A percentile compares a stretch with the other conserved stretches of the same genome.
phyloP scores from a whole-genome alignment of 2,888 invertebrate genomes.

The Beris chalybata region DNA sequence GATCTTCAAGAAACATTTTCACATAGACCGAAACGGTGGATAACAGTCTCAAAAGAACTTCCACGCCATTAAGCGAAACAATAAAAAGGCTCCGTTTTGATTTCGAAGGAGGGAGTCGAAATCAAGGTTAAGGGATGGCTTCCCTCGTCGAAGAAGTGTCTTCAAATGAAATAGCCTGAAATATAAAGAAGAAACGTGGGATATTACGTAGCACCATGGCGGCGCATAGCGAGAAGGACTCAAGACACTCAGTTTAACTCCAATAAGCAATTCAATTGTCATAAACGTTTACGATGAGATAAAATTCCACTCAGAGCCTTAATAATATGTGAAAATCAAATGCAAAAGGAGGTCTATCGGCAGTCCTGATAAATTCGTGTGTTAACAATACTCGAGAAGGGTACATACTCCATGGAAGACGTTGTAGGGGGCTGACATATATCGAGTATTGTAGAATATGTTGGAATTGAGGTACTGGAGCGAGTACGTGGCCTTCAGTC shows the following conservation, averaged over 20 bases:
- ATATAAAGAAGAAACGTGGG: neutral
- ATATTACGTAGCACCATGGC: neutral
- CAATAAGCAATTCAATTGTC: constrained; percentile 16
- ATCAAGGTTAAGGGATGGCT: constrained; percentile 16
- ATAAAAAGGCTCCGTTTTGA: constrained; percentile 24
- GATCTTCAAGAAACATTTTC: constrained; percentile 18
- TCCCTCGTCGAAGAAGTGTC: constrained; percentile 2
- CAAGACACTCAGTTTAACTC: constrained; percentile 9
- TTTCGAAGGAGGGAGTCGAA: constrained; percentile 12
- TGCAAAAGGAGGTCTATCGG: neutral
- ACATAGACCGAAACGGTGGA: constrained; percentile 25
- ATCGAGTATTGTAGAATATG: too few species aligned
- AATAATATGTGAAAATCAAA: constrained; percentile 19
- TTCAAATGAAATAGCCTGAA: constrained; percentile 2
- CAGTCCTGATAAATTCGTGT: too few species aligned
- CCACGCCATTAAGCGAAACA: constrained; percentile 28
- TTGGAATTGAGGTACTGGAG: too few species aligned
- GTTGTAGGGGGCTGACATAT: too few species aligned
- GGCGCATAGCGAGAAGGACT: neutral
- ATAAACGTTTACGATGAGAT: constrained; percentile 26
- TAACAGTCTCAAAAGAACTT: constrained; percentile 24
- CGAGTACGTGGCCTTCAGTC: too few species aligned
- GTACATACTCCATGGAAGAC: too few species aligned
- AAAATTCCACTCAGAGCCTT: constrained; percentile 15
- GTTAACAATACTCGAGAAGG: too few species aligned